A percentile compares a stretch with the other conserved stretches of the same genome.
phyloP scores from a whole-genome alignment of 92 coral and sea anemone species.

The Parazoanthus atlanticus region DNA sequence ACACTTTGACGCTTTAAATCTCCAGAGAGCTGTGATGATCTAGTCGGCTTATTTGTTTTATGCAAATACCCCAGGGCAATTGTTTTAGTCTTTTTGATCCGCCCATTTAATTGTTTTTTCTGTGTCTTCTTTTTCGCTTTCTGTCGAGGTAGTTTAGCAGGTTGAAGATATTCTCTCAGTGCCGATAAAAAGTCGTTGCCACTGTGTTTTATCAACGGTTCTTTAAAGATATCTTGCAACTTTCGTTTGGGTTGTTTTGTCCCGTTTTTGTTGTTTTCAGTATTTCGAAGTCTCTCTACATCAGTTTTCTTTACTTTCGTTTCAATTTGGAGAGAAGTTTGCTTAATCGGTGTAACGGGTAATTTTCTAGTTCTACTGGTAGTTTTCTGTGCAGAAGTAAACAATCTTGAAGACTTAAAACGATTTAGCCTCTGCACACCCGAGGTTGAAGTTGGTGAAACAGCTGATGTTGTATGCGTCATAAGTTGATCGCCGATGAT shows the following conservation, averaged over 20 bases:
- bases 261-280: neutral
- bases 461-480: neutral
- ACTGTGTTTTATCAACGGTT: neutral
- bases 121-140: neutral
- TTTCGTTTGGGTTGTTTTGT: neutral
- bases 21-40: neutral
- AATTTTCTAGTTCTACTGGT: neutral
- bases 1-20: neutral
- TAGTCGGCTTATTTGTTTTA: neutral
- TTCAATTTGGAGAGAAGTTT: neutral
- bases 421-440: neutral
- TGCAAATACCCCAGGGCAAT: neutral
- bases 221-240: neutral
- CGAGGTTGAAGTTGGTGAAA: neutral
- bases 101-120: neutral
- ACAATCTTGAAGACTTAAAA: neutral
- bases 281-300: neutral
- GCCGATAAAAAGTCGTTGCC: neutral
- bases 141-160: neutral
- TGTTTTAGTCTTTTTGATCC: neutral
- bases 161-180: conserved; percentile 6
- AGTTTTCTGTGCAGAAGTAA: neutral
- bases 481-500: neutral
- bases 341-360: neutral
- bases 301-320: conserved; percentile 12